Percentiles rank a stretch among this genome's conserved stretches.
These are phyloP conservation scores for Drosophila serrata DNA, from an alignment of 1,140 invertebrate genomes.

Conservation along the genomic window DNA sequence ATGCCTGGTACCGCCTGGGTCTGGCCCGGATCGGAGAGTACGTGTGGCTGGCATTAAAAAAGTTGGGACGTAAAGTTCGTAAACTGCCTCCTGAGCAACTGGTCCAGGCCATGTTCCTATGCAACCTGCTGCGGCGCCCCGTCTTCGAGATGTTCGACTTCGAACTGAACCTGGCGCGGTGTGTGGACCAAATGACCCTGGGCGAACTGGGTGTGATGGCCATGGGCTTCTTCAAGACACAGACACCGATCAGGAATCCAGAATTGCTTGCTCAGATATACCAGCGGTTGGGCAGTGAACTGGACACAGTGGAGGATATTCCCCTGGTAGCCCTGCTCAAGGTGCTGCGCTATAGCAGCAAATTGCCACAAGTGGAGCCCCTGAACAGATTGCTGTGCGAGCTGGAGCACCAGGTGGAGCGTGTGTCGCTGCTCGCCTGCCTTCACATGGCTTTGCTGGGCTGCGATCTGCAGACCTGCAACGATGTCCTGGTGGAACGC, in stretches of 20 bases:
- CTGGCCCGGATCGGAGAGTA: conserved; percentile 84
- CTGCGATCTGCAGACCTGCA: conserved; percentile 85
- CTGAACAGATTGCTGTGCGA: conserved; percentile 73
- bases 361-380: conserved; percentile 57
- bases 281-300: conserved; percentile 71
- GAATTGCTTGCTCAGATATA: conserved; percentile 85
- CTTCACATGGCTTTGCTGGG: conserved; percentile 87
- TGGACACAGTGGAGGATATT: conserved; percentile 86
- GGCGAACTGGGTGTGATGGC: conserved; percentile 87
- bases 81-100: conserved; percentile 86
- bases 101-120: conserved; percentile 87
- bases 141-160: conserved; percentile 87
- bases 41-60: conserved; percentile 85
- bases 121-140: conserved; percentile 85
- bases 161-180: conserved; percentile 85
- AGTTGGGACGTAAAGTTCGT: conserved; percentile 84
- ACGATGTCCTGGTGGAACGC: conserved; percentile 76
- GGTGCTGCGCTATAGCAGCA: conserved; percentile 84
- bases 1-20: conserved; percentile 86
- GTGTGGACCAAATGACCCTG: conserved; percentile 85
- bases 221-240: conserved; percentile 88
- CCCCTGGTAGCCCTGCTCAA: conserved; percentile 87
- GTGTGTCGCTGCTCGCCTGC: conserved; percentile 85
- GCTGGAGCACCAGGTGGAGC: conserved; percentile 83
- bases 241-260: conserved; percentile 86